Evolutionary conservation across 1,140 invertebrate genomes (phyloP).

Genomic region (Saccostrea glomerata): DNA sequence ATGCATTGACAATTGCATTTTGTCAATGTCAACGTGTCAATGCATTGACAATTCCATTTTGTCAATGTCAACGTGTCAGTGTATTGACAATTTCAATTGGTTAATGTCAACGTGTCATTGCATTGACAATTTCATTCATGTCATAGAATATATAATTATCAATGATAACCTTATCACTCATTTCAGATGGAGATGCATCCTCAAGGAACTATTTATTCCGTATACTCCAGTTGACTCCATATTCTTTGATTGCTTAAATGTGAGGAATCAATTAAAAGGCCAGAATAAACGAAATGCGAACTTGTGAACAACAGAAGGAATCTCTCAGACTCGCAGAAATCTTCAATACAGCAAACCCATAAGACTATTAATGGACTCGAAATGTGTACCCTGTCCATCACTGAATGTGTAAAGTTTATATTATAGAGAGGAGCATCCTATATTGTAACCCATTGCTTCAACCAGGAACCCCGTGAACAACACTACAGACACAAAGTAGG

Average conservation of each 20-base stretch:
- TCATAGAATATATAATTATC: too few species aligned
- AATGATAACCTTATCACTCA: too few species aligned
- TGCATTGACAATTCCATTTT: too few species aligned
- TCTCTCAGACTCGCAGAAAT: conserved; percentile 47
- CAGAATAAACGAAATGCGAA: conserved; percentile 48
- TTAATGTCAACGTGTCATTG: too few species aligned
- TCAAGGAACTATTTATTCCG: too few species aligned
- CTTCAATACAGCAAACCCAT: conserved; percentile 45
- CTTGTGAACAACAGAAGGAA: conserved; percentile 45
- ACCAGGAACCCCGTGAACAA: conserved; percentile 59
- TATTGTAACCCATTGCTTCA: conserved; percentile 56
- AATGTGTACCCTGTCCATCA: conserved; percentile 50
- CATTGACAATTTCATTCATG: too few species aligned
- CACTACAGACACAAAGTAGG: conserved; percentile 43
- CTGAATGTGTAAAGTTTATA: conserved; percentile 50
- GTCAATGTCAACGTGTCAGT: too few species aligned
- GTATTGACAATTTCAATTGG: too few species aligned
- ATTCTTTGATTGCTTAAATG: conserved; percentile 65
- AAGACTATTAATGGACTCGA: conserved; percentile 53
- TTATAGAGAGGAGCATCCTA: conserved; percentile 47
- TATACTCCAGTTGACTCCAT: not conserved
- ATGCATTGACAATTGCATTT: too few species aligned
- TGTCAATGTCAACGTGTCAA: too few species aligned
- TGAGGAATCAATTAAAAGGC: conserved; percentile 50
- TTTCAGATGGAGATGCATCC: too few species aligned